Percentiles rank a stretch among this genome's conserved stretches.
phyloP scores from a whole-genome alignment of 1,140 invertebrate species.

The Gerris buenoi region DNA sequence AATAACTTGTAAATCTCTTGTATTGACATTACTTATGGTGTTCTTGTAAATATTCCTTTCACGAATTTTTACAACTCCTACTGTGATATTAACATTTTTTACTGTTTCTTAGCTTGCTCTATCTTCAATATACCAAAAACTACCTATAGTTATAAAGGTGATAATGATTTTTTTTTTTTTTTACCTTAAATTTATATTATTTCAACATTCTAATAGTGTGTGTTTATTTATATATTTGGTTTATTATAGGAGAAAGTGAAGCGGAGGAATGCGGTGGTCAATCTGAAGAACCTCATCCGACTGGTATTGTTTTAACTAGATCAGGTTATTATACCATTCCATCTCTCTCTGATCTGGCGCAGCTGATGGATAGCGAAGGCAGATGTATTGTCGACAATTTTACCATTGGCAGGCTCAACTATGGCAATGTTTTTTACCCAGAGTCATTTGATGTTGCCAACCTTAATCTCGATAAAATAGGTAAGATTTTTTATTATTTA shows the following conservation, averaged over 20 bases:
- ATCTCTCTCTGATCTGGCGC: slow-evolving; percentile 51
- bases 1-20: too few relatives aligned
- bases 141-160: too few relatives aligned
- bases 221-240: too few relatives aligned
- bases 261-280: neutral
- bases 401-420: slow-evolving; percentile 74
- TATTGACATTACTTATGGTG: too few relatives aligned
- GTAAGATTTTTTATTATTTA: slow-evolving; percentile 10
- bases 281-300: slow-evolving; percentile 35
- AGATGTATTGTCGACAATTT: slow-evolving; percentile 78
- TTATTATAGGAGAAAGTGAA: neutral
- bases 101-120: too few relatives aligned
- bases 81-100: too few relatives aligned
- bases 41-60: too few relatives aligned
- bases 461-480: slow-evolving; percentile 72
- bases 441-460: slow-evolving; percentile 75
- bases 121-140: too few relatives aligned
- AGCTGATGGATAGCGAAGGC: slow-evolving; percentile 48
- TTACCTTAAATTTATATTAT: too few relatives aligned
- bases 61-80: too few relatives aligned
- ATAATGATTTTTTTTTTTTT: too few relatives aligned
- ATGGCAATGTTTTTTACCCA: slow-evolving; percentile 82
- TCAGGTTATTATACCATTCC: slow-evolving; percentile 79
- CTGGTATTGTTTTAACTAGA: slow-evolving; percentile 45
- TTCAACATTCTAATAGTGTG: too few relatives aligned